Evolutionary conservation across 1,140 invertebrate species (phyloP), one percentile per base, ranked within the genome.

Genomic region (Drosophila santomea): DNA sequence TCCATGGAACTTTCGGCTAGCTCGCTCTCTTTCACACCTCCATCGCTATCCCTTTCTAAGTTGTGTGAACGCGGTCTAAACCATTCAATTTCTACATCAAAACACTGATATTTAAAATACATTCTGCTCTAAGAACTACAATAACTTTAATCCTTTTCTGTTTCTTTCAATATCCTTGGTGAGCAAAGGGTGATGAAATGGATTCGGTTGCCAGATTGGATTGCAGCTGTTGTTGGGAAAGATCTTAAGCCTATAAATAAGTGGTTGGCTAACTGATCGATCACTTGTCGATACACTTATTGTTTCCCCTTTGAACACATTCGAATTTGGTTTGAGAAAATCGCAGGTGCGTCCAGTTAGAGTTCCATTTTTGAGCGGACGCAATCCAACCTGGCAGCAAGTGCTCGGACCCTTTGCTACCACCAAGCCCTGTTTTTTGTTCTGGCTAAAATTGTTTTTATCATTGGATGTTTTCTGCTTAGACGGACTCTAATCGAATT

Each of bases 71-170:
- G 32, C 3, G 25, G 8, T 56, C 36, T 38, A 47, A 77, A 78
- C 56, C 66, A 52, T 73, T 78, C 36, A 54, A 74, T 38, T 74
- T 54, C 68, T 39, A 80, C 56, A 41, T 72, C 41, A 25, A 78
- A 78, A 59, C 51, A 67, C 25, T 45, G 55, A 66, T 66, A 50
- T 68, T 67, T 67, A 61, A 82, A 81, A 78, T 62, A 67, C 59
- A 28, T 76, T 64, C 71, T 54, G 32, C 47, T 68, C 61, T 57
- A 60, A 58, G 47, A 60, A 73, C 69, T 73, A 73, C 56, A 52
- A 54, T 73, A 69, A 71, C 64, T 14, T 44, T 8, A 38, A 66
- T 38, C n/a, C 15, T 12, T 11, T 17, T 62, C 36, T 35, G 50
- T 35, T 12, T 52, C 28, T 12, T 36, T 58, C 43, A 59, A 60